Evolutionary conservation across 2,797 vertebrate species (phyloP), one percentile per base, ranked within the genome.

Genomic region (Thamnophis elegans): DNA sequence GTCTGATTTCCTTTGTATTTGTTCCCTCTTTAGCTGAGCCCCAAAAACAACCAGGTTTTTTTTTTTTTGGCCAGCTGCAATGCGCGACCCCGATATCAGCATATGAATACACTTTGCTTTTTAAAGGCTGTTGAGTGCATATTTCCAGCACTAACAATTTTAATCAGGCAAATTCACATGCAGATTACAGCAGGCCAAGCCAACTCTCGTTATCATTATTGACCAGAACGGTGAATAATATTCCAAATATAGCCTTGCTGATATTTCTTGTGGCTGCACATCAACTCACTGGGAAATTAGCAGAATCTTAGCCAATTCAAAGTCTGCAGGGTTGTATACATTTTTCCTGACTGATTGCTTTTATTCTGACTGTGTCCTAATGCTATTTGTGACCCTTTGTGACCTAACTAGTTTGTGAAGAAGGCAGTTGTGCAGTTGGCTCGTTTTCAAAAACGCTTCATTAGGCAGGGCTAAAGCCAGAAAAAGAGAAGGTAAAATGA

Each of bases 91-190:
- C 90, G 85, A 7, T 93, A 92, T 89, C 93, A 59, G 36, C 82
- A 55, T 93, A 92, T 94, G 94, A 96, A 96, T 73, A 97, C 86
- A 89, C 90, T 92, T 86, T 85, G 87, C 92, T 42, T 92, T 95
- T 91, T 95, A 93, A 94, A 91, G 10, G 73, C 94, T 55, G 91
- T 62, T 87, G 85, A 6, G n/a, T 62, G 51, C 51, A 59, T 25
- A 62, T 93, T 96, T 96, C 91, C 94, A 96, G 95, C 93, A 97
- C 89, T 97, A 97, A 97, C 95, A 97, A 96, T 94, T 95, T 96
- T 96, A 97, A 97, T 97, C 97, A 94, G 92, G 90, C 87, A 97
- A 96, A 96, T 97, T 96, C 94, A 96, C 95, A 94, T 86, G 95
- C 96, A 97, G 96, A 96, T 96, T 96, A 94, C 92, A 59, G 62